phyloP scores from a whole-genome alignment of 2,113 vertebrate genomes.

The Platycercus adscitus region DNA sequence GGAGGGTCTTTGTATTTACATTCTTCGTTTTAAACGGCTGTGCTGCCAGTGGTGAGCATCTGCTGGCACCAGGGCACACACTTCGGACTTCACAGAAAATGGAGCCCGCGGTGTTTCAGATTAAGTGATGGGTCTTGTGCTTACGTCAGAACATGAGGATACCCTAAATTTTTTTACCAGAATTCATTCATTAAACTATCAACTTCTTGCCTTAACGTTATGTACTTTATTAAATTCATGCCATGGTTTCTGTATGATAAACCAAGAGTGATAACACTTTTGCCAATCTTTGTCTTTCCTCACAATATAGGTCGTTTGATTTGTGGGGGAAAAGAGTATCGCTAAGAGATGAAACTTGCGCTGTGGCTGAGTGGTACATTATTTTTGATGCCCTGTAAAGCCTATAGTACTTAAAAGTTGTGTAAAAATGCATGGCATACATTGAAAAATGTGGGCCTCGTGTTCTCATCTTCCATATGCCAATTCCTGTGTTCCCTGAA shows the following conservation, averaged over 20 bases:
- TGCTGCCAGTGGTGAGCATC: not conserved
- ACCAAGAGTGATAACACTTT: not conserved
- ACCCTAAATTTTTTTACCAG: no score
- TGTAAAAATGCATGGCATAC: not conserved
- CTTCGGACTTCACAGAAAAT: fast-evolving
- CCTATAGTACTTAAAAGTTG: not conserved
- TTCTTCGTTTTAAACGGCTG: no score
- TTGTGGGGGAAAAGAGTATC: fast-evolving
- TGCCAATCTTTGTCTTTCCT: not conserved
- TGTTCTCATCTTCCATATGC: not conserved
- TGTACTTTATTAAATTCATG: not conserved
- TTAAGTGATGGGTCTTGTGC: no score
- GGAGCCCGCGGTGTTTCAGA: fast-evolving
- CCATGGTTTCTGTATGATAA: not conserved
- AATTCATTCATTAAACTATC: not conserved
- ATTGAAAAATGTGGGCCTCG: fast-evolving
- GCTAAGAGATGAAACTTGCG: fast-evolving
- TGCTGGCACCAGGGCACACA: fast-evolving
- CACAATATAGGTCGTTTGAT: not conserved
- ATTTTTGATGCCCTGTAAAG: not conserved
- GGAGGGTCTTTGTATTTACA: fast-evolving
- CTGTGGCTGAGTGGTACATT: fast-evolving
- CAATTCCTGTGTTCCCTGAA: not conserved
- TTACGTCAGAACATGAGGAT: not conserved
- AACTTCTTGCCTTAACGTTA: not conserved